These are phyloP conservation scores for Beroe forskalii DNA, from an alignment of 37 sponge, comb jelly and placozoan species.

Conservation along the genomic window DNA sequence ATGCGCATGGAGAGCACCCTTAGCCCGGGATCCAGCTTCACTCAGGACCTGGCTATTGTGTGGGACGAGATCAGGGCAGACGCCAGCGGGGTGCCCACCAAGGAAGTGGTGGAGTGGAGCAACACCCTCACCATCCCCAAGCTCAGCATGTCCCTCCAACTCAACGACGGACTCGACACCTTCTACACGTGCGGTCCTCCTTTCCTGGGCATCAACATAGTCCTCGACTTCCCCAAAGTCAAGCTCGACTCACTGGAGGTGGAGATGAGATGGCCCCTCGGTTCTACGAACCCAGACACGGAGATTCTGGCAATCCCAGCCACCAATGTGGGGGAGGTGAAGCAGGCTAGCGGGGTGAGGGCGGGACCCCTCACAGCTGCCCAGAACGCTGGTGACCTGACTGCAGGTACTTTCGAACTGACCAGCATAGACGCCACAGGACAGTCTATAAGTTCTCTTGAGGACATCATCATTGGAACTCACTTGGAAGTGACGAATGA, in stretches of 20 bases:
- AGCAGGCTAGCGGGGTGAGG: slow-evolving; percentile 33
- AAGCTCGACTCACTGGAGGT: neutral
- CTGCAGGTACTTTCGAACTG: slow-evolving; percentile 8
- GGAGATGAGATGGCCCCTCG: slow-evolving; percentile 49
- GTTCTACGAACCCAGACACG: slow-evolving; percentile 8
- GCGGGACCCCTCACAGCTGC: slow-evolving; percentile 59
- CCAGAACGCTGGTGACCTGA: slow-evolving; percentile 50
- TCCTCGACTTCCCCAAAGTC: slow-evolving; percentile 43
- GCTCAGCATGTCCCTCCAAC: neutral
- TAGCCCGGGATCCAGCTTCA: slow-evolving; percentile 6
- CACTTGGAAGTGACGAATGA: slow-evolving; percentile 1
- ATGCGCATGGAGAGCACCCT: slow-evolving; percentile 1
- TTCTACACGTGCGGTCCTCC: slow-evolving; percentile 63
- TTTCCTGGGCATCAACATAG: slow-evolving; percentile 11
- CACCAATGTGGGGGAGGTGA: slow-evolving; percentile 23
- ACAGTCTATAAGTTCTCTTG: neutral
- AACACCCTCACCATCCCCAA: neutral
- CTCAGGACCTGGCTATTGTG: neutral
- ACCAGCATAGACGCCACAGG: slow-evolving; percentile 39
- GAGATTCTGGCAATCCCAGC: neutral
- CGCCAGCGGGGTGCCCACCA: neutral
- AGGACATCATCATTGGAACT: slow-evolving; percentile 48
- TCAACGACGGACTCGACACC: slow-evolving; percentile 9
- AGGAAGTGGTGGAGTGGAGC: neutral
- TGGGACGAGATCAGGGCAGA: slow-evolving; percentile 29